Percentiles rank a stretch among this genome's conserved stretches.
phyloP scores from a whole-genome alignment of 1,140 invertebrate species.

The Drosophila novamexicana region DNA sequence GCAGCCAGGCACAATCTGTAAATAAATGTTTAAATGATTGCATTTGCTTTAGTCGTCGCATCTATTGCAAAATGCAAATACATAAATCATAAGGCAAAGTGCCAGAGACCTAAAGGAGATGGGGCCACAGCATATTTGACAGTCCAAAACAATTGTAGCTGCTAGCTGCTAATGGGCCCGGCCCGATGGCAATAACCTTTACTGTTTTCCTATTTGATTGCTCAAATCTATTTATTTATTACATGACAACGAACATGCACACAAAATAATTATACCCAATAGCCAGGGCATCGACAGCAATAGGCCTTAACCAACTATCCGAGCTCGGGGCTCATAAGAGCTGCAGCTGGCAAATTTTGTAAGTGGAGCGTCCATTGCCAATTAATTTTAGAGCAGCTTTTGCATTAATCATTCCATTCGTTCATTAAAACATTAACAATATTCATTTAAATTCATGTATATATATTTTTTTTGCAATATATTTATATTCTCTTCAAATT shows the following conservation, averaged over 20 bases:
- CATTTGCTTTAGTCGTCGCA: conserved; percentile 28
- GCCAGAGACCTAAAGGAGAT: background rate
- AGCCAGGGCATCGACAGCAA: no score
- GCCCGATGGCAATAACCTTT: conserved; percentile 7
- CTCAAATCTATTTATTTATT: conserved; percentile 1
- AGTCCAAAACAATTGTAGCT: background rate
- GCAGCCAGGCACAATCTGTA: conserved; percentile 39
- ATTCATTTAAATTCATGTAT: no score
- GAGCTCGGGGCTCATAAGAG: no score
- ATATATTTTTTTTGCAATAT: no score
- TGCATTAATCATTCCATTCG: no score
- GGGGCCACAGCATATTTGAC: conserved; percentile 15
- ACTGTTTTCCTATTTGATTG: conserved; percentile 8
- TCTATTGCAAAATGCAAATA: conserved; percentile 41
- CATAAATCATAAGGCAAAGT: conserved; percentile 39
- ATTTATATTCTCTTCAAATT: no score
- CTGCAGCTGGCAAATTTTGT: no score
- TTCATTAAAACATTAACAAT: no score
- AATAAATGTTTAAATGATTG: conserved; percentile 55
- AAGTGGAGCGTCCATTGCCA: background rate
- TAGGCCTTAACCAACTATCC: no score
- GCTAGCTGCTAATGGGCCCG: background rate
- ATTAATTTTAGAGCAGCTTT: background rate
- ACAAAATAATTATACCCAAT: conserved; percentile 10
- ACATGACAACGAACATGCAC: conserved; percentile 8